Evolutionary conservation across 2,113 vertebrate genomes (phyloP).

Genomic region (Malurus elegans): DNA sequence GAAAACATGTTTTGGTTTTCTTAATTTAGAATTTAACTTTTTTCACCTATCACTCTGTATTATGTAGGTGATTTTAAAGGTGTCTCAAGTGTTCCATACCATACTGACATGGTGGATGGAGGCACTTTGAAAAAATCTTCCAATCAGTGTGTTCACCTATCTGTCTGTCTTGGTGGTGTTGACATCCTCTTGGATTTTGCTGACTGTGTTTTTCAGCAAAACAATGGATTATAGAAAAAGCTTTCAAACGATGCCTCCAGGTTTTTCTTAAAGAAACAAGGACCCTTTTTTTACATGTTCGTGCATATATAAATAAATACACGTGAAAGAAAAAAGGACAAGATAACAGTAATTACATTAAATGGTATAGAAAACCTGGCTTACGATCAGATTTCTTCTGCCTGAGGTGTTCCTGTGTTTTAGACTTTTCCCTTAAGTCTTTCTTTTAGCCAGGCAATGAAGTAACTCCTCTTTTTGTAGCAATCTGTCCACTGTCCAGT

Average conservation of each 20-base stretch:
- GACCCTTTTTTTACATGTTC: fast-evolving
- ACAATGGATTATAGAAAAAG: not conserved
- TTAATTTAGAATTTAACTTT: not conserved
- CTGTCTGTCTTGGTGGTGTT: not conserved
- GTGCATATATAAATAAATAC: not conserved
- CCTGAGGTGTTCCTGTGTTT: not conserved
- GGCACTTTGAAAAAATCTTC: not conserved
- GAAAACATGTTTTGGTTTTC: not conserved
- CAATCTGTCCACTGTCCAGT: not conserved
- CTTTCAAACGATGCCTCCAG: not conserved
- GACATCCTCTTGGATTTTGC: not conserved
- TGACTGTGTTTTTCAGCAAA: not conserved
- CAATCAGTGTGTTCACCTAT: not conserved
- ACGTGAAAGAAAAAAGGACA: not conserved
- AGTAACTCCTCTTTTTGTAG: not conserved
- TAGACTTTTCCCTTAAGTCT: not conserved
- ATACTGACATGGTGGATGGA: fast-evolving
- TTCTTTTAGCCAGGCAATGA: not conserved
- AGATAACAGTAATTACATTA: not conserved
- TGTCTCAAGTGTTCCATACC: not conserved
- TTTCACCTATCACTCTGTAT: not conserved
- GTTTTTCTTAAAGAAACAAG: not conserved
- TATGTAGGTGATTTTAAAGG: not conserved
- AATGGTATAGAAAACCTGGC: not conserved
- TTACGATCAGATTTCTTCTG: not conserved